Conservation (phyloP, 2,888 invertebrate species). For the Apodemia hepburni region DNA sequence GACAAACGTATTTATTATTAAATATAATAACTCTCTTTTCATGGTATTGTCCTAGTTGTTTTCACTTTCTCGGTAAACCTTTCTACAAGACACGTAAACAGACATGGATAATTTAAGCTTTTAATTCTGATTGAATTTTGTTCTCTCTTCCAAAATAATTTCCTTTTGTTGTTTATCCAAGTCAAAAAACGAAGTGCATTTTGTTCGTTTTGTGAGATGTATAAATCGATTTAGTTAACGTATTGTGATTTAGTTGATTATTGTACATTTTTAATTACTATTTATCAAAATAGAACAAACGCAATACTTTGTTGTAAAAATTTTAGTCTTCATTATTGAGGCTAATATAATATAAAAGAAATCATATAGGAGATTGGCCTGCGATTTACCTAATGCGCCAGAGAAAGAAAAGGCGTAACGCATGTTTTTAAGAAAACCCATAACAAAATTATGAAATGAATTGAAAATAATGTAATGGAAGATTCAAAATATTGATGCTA, state of each 20-base stretch:
- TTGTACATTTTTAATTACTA: too few relatives aligned
- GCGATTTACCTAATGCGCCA: too few relatives aligned
- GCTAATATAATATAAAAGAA: too few relatives aligned
- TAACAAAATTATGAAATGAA: too few relatives aligned
- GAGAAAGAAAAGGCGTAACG: too few relatives aligned
- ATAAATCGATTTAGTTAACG: neutral
- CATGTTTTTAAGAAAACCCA: too few relatives aligned
- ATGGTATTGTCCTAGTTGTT: slow-evolving; percentile 57
- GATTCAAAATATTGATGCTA: too few relatives aligned
- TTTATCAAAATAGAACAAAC: too few relatives aligned
- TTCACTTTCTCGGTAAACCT: slow-evolving; percentile 71
- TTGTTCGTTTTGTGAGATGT: neutral
- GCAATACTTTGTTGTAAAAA: too few relatives aligned
- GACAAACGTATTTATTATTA: slow-evolving; percentile 51
- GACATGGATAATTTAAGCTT: slow-evolving; percentile 49
- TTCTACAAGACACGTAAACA: slow-evolving; percentile 55
- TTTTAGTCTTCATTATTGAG: too few relatives aligned
- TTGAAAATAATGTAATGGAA: too few relatives aligned
- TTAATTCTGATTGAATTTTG: slow-evolving; percentile 11
- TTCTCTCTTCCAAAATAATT: slow-evolving; percentile 12
- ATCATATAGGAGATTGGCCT: too few relatives aligned
- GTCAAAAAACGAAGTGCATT: neutral
- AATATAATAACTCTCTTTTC: slow-evolving; percentile 54
- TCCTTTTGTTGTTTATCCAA: neutral
- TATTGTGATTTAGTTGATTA: neutral